Evolutionary conservation across 2,113 vertebrate genomes (phyloP), one percentile per base, ranked within the genome.

Genomic region (Mixornis gularis): DNA sequence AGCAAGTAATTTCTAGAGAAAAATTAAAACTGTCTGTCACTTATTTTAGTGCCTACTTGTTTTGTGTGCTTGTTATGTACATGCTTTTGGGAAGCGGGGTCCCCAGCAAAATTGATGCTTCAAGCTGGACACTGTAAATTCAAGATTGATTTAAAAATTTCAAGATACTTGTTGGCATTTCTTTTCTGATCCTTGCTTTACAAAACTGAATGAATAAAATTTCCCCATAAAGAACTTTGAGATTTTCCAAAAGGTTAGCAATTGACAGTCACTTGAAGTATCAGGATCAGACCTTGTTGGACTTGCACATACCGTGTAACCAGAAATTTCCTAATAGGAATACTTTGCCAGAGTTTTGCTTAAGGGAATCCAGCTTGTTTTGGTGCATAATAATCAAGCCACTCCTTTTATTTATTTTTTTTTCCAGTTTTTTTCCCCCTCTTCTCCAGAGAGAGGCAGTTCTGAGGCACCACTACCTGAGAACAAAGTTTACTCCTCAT

Each of bases 1-100:
- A 95, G 89, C 91, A 94, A 92, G 86, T 95, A 3, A 92, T 93
- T 95, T 91, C 87, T 43, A 65, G 66, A 89, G 74, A 93, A 94
- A 95, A 92, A 95, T 95, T 92, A 87, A 90, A 95, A 89, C 49
- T 58, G 73, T 53, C 86, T 95, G 86, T 79, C 78, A 93, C 73
- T 81, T 71, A 76, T 78, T 94, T 91, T 87, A 89, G 74, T 72
- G 66, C 63, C 70, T 82, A 6, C 43, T 87, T 93, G 66, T 89
- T 95, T 82, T 77, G 46, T 62, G 49, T 70, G 43, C 46, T 85
- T 2, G 3, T 60, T 76, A 48, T 66, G 51, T 64, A 29, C 4
- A 5, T 32, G 22, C 27, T 87, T 87, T 71, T 29, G 29, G 44
- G 30, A 76, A 82, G 15, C 22, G 40, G 79, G 49, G 49, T 72